phyloP scores from a whole-genome alignment of 2,797 vertebrate genomes.

The Decapterus maruadsi region DNA sequence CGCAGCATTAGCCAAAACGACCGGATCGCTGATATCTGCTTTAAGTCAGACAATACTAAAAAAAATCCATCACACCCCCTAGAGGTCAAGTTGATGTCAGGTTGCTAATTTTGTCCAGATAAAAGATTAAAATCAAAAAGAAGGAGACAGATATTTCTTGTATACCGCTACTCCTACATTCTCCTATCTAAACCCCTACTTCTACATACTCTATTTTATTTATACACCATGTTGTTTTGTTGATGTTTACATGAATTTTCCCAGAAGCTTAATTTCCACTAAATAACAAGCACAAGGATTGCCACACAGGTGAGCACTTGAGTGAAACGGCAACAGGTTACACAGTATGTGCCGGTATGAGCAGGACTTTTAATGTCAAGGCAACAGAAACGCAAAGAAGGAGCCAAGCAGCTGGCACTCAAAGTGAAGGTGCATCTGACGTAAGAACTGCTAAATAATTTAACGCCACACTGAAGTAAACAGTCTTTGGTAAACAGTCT shows the following conservation, averaged over 20 bases:
- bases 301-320: background rate
- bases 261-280: background rate
- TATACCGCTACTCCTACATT: no score
- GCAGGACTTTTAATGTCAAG: conserved; percentile 10
- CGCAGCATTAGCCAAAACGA: no score
- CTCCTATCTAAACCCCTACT: no score
- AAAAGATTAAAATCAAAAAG: no score
- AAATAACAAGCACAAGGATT: background rate
- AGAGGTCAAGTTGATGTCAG: no score
- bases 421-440: conserved; percentile 18
- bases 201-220: no score
- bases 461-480: conserved; percentile 2
- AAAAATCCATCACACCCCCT: background rate
- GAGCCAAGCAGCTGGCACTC: background rate
- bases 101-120: no score
- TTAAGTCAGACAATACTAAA: background rate
- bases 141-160: no score
- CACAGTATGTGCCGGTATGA: background rate
- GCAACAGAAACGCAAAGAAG: conserved; percentile 18
- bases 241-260: background rate
- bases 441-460: conserved; percentile 44
- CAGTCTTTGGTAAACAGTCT: conserved; percentile 14
- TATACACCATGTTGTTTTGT: background rate
- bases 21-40: no score
- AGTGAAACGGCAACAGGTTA: background rate